phyloP scores from a whole-genome alignment of 2,797 vertebrate species.

The Loriculus beryllinus region DNA sequence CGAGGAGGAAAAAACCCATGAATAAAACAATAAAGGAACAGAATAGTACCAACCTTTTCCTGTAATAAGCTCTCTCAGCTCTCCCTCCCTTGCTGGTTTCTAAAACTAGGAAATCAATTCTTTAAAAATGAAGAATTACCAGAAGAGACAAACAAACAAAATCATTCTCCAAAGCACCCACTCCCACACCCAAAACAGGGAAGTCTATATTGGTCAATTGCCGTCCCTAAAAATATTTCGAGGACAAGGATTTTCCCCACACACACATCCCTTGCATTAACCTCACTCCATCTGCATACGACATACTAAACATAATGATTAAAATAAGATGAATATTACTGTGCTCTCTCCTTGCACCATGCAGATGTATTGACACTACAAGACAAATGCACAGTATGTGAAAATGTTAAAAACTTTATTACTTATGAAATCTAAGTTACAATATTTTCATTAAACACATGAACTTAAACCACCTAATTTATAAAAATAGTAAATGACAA shows the following conservation, averaged over 20 bases:
- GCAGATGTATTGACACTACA: background rate
- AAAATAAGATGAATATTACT: background rate
- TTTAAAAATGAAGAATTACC: background rate
- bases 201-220: background rate
- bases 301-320: background rate
- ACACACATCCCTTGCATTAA: background rate
- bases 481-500: background rate
- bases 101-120: background rate
- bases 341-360: background rate
- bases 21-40: constrained; percentile 18
- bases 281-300: background rate
- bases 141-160: background rate
- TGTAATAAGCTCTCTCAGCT: background rate
- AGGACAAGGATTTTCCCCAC: background rate
- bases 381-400: background rate
- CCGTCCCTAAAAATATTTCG: background rate
- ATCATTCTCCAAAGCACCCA: background rate
- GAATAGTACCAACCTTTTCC: background rate
- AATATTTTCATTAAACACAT: background rate
- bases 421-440: background rate
- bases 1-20: background rate
- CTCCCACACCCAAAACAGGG: background rate
- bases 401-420: background rate
- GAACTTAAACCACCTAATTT: background rate
- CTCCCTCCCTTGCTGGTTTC: background rate